Evolutionary conservation across 2,113 vertebrate species (phyloP).

Genomic region (Thamnophis sirtalis): DNA sequence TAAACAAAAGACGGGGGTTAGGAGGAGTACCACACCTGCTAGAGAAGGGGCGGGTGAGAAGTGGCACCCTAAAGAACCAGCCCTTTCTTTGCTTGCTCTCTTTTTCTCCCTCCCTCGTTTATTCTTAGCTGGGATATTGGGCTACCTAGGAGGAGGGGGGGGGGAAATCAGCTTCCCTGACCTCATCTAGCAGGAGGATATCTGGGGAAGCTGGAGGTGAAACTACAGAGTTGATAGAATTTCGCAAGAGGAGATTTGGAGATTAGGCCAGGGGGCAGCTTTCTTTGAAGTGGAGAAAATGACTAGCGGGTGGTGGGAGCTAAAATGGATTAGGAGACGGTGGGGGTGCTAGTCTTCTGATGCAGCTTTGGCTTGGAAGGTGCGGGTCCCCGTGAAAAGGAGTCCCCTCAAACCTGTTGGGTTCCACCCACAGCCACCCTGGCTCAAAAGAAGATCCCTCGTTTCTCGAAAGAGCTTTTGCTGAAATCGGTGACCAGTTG

Average conservation of each 20-base stretch:
- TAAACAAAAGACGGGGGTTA: slow-evolving; percentile 66
- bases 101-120: neutral
- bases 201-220: neutral
- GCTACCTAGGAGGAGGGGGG: neutral
- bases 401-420: neutral
- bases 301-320: neutral
- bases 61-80: neutral
- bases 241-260: neutral
- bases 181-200: neutral
- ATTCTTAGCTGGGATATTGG: neutral
- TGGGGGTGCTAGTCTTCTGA: neutral
- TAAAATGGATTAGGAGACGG: neutral
- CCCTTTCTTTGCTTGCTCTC: neutral
- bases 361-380: neutral
- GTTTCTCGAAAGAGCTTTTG: neutral
- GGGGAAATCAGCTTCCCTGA: neutral
- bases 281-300: neutral
- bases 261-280: neutral
- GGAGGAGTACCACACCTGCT: slow-evolving; percentile 51
- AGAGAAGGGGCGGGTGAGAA: neutral
- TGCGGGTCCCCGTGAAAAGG: neutral
- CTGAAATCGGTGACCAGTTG: neutral
- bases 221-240: neutral
- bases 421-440: neutral
- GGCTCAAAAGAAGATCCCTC: neutral